Conservation (phyloP, 2,888 invertebrate species). For the Mesorhabditis belari region DNA sequence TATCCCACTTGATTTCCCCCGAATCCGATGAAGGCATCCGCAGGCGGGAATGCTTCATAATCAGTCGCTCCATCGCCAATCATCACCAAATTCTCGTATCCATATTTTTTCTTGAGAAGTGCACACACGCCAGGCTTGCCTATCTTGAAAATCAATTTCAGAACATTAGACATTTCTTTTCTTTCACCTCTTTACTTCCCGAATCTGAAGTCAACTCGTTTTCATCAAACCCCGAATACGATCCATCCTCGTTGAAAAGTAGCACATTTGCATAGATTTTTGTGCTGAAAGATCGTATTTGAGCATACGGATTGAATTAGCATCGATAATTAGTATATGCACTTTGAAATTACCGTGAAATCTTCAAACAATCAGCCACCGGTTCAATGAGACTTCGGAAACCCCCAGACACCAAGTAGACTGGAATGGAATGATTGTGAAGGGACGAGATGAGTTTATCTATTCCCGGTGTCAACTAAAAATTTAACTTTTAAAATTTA, state of each 20-base stretch:
- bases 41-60: conserved; percentile 85
- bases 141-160: conserved; percentile 30
- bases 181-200: conserved; percentile 61
- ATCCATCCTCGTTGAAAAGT: conserved; percentile 69
- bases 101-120: conserved; percentile 65
- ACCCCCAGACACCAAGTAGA: conserved; percentile 90
- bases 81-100: conserved; percentile 65
- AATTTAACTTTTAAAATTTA: not conserved
- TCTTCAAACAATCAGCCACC: conserved; percentile 73
- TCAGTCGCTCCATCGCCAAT: conserved; percentile 96
- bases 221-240: conserved; percentile 87
- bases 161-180: no score
- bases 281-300: conserved; percentile 54
- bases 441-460: conserved; percentile 68
- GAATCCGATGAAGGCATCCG: conserved; percentile 69
- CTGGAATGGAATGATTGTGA: conserved; percentile 68
- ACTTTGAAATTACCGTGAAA: conserved; percentile 61
- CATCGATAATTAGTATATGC: conserved; percentile 60
- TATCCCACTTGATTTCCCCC: conserved; percentile 59
- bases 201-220: conserved; percentile 79
- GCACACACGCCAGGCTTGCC: conserved; percentile 83
- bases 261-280: conserved; percentile 79
- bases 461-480: conserved; percentile 59
- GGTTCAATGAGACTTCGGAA: conserved; percentile 77
- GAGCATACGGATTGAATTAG: no score